Evolutionary conservation across 2,797 vertebrate species (phyloP).

Genomic region (Melanotaenia maccullochi): DNA sequence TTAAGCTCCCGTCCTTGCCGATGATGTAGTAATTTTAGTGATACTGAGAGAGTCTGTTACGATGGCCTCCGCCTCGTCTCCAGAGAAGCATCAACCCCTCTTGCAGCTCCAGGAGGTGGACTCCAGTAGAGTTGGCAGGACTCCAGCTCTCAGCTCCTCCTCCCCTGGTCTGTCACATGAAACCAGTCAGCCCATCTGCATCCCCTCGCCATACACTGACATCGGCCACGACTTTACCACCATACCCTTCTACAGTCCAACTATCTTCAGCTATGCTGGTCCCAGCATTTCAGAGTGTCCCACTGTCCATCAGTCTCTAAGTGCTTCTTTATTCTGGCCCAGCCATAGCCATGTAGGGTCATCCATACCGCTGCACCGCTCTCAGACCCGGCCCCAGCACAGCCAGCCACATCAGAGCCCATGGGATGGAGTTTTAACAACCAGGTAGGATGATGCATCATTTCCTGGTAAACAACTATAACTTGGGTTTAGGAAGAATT

Average conservation of each 20-base stretch:
- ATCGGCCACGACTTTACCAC: conserved; percentile 86
- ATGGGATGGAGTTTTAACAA: conserved; percentile 81
- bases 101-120: conserved; percentile 88
- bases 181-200: conserved; percentile 84
- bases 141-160: conserved; percentile 81
- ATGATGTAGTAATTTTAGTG: conserved; percentile 40
- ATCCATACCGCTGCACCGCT: conserved; percentile 84
- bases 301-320: conserved; percentile 81
- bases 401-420: conserved; percentile 83
- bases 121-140: conserved; percentile 78
- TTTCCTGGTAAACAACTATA: neutral
- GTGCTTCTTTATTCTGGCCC: conserved; percentile 87
- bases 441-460: conserved; percentile 78
- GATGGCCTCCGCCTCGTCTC: conserved; percentile 82
- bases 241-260: conserved; percentile 89
- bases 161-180: conserved; percentile 78
- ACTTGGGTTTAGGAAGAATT: neutral
- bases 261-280: conserved; percentile 87
- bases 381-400: conserved; percentile 82
- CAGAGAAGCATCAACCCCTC: conserved; percentile 84
- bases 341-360: conserved; percentile 83
- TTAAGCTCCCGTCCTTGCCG: neutral
- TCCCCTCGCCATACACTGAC: conserved; percentile 91
- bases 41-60: conserved; percentile 8
- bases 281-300: conserved; percentile 79